These are phyloP conservation scores for Caretta caretta DNA, from an alignment of 2,113 vertebrate genomes.

Conservation along the genomic window DNA sequence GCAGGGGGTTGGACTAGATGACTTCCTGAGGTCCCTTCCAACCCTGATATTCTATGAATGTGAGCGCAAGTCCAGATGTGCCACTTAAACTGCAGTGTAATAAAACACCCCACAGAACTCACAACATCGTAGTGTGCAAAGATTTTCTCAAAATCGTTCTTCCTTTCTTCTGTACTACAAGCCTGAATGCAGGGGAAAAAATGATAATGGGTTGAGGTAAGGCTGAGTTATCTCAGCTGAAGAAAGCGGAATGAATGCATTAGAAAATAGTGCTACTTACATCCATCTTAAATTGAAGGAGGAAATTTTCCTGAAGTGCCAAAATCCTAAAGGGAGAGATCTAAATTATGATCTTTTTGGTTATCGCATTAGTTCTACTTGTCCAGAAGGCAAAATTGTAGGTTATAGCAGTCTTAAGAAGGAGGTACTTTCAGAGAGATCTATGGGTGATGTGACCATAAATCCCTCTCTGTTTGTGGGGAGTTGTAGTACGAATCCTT, in stretches of 20 bases:
- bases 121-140: slow-evolving; percentile 96
- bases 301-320: slow-evolving; percentile 95
- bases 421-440: neutral
- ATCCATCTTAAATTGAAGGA: slow-evolving; percentile 95
- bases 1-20: too few species aligned
- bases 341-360: neutral
- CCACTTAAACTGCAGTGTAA: neutral
- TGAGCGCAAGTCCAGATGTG: neutral
- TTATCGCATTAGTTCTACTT: neutral
- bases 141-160: slow-evolving; percentile 95
- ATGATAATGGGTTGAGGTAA: neutral
- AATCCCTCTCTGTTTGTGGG: neutral
- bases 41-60: neutral
- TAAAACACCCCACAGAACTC: slow-evolving; percentile 74
- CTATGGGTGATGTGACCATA: neutral
- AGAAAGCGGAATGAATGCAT: neutral
- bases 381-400: neutral
- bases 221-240: neutral
- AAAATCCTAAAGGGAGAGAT: slow-evolving; percentile 86
- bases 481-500: neutral
- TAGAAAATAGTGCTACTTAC: slow-evolving; percentile 81
- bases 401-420: neutral
- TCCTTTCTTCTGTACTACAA: slow-evolving; percentile 87
- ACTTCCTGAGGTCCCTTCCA: too few species aligned
- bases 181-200: slow-evolving; percentile 76